Conservation (phyloP, 2,797 vertebrate species). For the Catharus ustulatus region DNA sequence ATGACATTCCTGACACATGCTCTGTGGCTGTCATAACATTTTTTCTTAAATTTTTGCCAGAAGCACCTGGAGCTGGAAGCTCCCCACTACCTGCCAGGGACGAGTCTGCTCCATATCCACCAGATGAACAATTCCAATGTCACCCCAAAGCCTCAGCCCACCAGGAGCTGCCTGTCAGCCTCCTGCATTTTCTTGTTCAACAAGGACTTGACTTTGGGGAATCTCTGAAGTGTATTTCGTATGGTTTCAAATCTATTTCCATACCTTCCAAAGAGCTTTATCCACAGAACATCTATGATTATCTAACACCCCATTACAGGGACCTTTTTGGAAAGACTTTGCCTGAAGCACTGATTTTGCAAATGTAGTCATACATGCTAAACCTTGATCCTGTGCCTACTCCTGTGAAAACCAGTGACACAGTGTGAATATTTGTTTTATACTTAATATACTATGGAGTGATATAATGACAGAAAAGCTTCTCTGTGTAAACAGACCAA, state of each 20-base stretch:
- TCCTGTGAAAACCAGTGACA: not conserved
- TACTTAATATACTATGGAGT: not conserved
- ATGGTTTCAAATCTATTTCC: not conserved
- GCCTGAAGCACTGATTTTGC: conserved; percentile 10
- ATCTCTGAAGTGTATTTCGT: not conserved
- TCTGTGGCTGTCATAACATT: not conserved
- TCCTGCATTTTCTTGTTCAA: not conserved
- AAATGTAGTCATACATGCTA: not conserved
- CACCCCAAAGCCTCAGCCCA: not conserved
- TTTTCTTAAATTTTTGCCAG: not conserved
- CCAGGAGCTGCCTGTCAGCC: not conserved
- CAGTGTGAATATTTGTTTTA: not conserved
- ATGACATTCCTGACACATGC: not conserved
- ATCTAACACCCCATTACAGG: not conserved
- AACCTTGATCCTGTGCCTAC: not conserved
- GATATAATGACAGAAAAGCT: not conserved
- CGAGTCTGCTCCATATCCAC: not conserved
- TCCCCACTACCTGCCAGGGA: not conserved
- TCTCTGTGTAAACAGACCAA: not conserved
- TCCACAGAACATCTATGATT: not conserved
- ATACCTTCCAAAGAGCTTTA: not conserved
- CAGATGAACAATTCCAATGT: not conserved
- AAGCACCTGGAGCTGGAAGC: not conserved
- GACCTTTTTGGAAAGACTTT: not conserved
- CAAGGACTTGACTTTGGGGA: not conserved